Evolutionary conservation across 2,888 invertebrate species (phyloP).

Genomic region (Acrobasis repandana): DNA sequence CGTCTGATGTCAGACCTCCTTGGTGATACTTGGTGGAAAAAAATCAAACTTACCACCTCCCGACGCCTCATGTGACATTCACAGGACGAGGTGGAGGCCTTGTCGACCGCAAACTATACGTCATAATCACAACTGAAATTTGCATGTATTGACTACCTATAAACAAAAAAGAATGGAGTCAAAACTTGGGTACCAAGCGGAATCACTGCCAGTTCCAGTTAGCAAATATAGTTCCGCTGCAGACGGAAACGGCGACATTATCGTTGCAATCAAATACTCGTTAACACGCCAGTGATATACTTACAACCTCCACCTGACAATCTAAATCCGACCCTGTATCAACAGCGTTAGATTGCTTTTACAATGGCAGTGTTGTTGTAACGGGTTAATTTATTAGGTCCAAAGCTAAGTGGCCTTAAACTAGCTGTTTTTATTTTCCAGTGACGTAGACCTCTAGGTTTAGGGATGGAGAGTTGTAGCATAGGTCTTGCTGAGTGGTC

Average conservation of each 20-base stretch:
- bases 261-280: constrained; percentile 63
- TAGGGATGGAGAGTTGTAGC: neutral
- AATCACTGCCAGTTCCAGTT: constrained; percentile 19
- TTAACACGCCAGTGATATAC: constrained; percentile 46
- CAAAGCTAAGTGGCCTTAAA: constrained; percentile 24
- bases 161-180: constrained; percentile 15
- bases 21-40: too few species aligned
- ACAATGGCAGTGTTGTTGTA: neutral
- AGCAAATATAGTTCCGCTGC: constrained; percentile 30
- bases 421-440: constrained; percentile 25
- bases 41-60: too few species aligned
- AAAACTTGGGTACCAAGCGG: neutral
- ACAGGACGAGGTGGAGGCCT: too few species aligned
- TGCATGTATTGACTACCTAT: neutral
- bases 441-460: constrained; percentile 7
- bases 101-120: too few species aligned
- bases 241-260: constrained; percentile 47
- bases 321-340: constrained; percentile 9
- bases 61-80: too few species aligned
- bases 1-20: too few species aligned
- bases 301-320: neutral
- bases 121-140: too few species aligned
- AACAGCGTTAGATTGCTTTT: neutral
- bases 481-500: constrained; percentile 9
- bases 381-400: constrained; percentile 22